Evolutionary conservation across 2,797 vertebrate genomes (phyloP), one percentile per base, ranked within the genome.

Genomic region (Pangasius larnaudii): DNA sequence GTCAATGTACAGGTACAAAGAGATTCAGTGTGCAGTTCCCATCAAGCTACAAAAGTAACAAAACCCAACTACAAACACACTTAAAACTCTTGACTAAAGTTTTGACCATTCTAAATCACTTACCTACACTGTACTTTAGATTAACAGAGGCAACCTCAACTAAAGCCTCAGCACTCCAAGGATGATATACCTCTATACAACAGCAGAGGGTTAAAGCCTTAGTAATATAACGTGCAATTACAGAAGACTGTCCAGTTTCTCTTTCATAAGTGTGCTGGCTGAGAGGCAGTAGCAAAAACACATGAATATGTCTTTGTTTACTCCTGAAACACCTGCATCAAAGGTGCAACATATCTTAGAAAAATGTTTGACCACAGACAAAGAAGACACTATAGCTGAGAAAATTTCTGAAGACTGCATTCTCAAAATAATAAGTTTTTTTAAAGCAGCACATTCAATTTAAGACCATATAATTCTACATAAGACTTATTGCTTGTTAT

Each of bases 111-210:
- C 2, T 39, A 67, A 74, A 30, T 42, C 5, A 49, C n/a, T 81
- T 0, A 86, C 51, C 36, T 71, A 91, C 78, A 79, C 19, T 89
- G n/a, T 58, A 18, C 90, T 92, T 91, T 75, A 98, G 92, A 83
- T 90, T 88, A 0, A 91, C 92, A 87, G 91, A 86, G 71, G 96
- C 96, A 88, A 93, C 92, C 89, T 93, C 94, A 58, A 88, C 77
- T 87, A 97, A 93, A 88, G 95, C 91, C 63, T 92, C 87, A 7
- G 82, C 72, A 80, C 94, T 94, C 97, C 97, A 97, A 4, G 95
- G 91, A 89, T 95, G 94, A 86, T 96, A 97, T 58, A 94, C 88
- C 51, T 97, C 97, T 49, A 96, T 94, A 92, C 95, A 96, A 89
- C 92, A 93, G 89, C 96, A 91, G 61, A 93, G 87, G 59, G 87